Evolutionary conservation across 2,888 invertebrate species (phyloP).

Genomic region (Plemyria rubiginata): DNA sequence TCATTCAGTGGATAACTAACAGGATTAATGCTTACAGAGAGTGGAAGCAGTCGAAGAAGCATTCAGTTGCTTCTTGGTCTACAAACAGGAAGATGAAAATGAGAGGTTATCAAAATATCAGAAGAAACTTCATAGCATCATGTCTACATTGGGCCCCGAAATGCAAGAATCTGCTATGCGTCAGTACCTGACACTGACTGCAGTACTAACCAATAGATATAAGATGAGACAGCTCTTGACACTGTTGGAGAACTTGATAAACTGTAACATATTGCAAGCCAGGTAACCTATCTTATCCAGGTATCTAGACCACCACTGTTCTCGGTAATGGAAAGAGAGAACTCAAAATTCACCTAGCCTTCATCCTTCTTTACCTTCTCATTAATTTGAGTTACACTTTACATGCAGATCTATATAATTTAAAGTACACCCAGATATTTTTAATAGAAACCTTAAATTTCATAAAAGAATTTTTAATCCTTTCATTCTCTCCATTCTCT

Average conservation of each 20-base stretch:
- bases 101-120: constrained; percentile 88
- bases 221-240: constrained; percentile 90
- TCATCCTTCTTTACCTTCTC: too few relatives aligned
- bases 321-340: too few relatives aligned
- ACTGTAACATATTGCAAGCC: constrained; percentile 89
- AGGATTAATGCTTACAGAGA: constrained; percentile 75
- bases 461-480: too few relatives aligned
- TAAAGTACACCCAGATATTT: too few relatives aligned
- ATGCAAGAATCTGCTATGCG: constrained; percentile 90
- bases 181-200: constrained; percentile 90
- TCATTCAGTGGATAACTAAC: not conserved
- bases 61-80: constrained; percentile 94
- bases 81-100: constrained; percentile 88
- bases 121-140: constrained; percentile 87
- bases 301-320: too few relatives aligned
- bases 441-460: too few relatives aligned
- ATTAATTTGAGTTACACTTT: too few relatives aligned
- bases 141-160: constrained; percentile 88
- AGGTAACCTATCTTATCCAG: constrained; percentile 79
- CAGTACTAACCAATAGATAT: constrained; percentile 89
- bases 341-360: too few relatives aligned
- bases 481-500: too few relatives aligned
- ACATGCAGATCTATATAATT: too few relatives aligned
- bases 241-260: constrained; percentile 90
- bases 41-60: constrained; percentile 95